Conservation (phyloP, 2,888 invertebrate species). For the Caenorhabditis afra region DNA sequence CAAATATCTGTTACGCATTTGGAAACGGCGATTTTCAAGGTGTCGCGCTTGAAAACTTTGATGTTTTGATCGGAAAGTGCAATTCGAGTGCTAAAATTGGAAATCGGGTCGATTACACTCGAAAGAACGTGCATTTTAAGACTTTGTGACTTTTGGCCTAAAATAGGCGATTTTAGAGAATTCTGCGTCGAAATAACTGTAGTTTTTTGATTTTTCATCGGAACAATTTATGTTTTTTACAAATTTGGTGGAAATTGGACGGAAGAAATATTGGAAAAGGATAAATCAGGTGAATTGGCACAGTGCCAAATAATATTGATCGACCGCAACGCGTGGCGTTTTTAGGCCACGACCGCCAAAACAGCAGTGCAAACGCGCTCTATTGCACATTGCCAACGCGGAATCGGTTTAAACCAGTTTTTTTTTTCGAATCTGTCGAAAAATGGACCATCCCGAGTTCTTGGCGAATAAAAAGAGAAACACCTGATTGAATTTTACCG, state of each 20-base stretch:
- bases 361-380: neutral
- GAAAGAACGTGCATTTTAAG: neutral
- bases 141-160: constrained; percentile 1
- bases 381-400: neutral
- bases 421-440: too few species aligned
- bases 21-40: neutral
- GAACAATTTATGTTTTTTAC: neutral
- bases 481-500: neutral
- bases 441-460: too few species aligned
- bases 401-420: too few species aligned
- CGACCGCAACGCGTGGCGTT: constrained; percentile 1
- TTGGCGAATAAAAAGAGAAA: neutral
- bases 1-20: constrained; percentile 17
- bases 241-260: neutral
- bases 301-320: constrained; percentile 38
- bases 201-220: neutral
- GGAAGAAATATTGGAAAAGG: neutral
- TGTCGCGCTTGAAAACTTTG: neutral
- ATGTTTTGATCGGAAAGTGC: neutral
- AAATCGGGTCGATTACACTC: neutral
- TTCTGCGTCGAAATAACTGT: too few species aligned
- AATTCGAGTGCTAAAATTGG: neutral
- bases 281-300: constrained; percentile 3
- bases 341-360: constrained; percentile 2
- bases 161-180: neutral